These are phyloP conservation scores for Brachionus paranguensis DNA, from an alignment of 1,140 invertebrate genomes.

Conservation along the genomic window DNA sequence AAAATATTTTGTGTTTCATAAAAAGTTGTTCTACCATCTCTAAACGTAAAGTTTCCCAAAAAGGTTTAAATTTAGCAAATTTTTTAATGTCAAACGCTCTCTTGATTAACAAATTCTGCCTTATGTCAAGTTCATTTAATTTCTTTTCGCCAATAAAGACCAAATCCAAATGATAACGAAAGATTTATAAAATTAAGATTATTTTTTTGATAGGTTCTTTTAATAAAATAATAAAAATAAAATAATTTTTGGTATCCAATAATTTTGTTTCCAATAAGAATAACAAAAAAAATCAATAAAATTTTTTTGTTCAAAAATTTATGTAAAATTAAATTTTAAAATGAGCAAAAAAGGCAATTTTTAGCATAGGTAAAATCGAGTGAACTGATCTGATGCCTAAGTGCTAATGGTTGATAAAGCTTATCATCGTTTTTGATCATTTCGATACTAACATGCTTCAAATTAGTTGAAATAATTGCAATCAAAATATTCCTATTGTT, in stretches of 20 bases:
- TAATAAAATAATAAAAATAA: too few relatives aligned
- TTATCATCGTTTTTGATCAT: neutral
- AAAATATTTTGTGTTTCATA: too few relatives aligned
- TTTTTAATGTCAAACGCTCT: too few relatives aligned
- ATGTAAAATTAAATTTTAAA: neutral
- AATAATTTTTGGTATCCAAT: too few relatives aligned
- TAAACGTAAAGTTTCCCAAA: too few relatives aligned
- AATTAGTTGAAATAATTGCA: constrained; percentile 18
- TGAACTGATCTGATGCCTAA: neutral
- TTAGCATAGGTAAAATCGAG: neutral
- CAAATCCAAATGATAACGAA: too few relatives aligned
- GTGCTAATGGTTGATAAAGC: neutral
- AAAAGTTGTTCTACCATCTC: too few relatives aligned
- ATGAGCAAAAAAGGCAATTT: neutral
- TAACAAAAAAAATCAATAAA: neutral
- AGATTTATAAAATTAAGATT: neutral
- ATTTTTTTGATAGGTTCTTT: neutral
- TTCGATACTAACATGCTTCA: neutral
- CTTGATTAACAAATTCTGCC: too few relatives aligned
- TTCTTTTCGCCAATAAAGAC: too few relatives aligned
- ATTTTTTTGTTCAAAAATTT: neutral
- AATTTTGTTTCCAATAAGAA: neutral
- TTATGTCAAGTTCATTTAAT: too few relatives aligned
- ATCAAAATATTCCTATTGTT: neutral
- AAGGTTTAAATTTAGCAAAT: too few relatives aligned